These are phyloP conservation scores for Parasteatoda lunata DNA, from an alignment of 2,888 invertebrate genomes.

Conservation along the genomic window DNA sequence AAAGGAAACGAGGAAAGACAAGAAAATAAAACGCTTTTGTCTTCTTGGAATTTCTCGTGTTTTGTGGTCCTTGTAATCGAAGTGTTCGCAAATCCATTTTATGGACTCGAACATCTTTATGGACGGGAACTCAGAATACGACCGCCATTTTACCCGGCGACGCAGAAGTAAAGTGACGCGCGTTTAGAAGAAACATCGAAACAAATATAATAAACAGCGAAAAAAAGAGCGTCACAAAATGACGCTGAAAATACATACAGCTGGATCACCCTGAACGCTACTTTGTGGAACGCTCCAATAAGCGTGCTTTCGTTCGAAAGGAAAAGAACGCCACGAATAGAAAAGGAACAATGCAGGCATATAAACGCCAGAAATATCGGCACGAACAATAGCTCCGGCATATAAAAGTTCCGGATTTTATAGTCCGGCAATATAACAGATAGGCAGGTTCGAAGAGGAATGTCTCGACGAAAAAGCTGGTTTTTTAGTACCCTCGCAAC, in stretches of 20 bases:
- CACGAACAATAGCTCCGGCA: conserved; percentile 47
- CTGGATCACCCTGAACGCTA: conserved; percentile 10
- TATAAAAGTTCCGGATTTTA: conserved; percentile 49
- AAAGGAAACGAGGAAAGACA: background rate
- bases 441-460: conserved; percentile 28
- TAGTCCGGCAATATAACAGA: conserved; percentile 45
- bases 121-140: conserved; percentile 49
- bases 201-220: conserved; percentile 5
- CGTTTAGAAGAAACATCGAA: background rate
- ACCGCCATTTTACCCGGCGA: conserved; percentile 43
- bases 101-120: conserved; percentile 58
- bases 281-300: conserved; percentile 42
- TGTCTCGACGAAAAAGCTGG: conserved; percentile 18
- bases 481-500: conserved; percentile 47
- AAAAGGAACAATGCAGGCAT: conserved; percentile 1
- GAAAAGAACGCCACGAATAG: conserved; percentile 18
- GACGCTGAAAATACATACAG: conserved; percentile 7
- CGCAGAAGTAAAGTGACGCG: conserved; percentile 23
- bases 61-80: conserved; percentile 62
- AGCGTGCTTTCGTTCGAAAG: conserved; percentile 31
- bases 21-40: conserved; percentile 40
- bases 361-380: conserved; percentile 59
- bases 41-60: conserved; percentile 43
- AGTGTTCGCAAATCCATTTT: conserved; percentile 65
- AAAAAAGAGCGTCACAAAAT: conserved; percentile 1